Evolutionary conservation across 2,797 vertebrate genomes (phyloP).

Genomic region (Falco novaeseelandiae): DNA sequence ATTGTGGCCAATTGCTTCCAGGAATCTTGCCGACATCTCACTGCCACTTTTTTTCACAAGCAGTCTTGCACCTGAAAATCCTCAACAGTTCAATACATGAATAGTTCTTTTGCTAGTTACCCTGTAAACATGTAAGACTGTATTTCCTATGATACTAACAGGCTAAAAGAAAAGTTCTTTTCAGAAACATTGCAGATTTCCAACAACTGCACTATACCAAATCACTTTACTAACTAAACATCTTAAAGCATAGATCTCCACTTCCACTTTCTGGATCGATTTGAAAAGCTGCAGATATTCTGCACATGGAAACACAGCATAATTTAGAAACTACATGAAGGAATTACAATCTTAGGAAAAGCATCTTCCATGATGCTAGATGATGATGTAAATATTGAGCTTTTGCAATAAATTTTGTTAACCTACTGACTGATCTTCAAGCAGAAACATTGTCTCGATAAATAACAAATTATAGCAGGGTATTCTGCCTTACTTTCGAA

Average conservation of each 20-base stretch:
- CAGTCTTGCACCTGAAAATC: not conserved
- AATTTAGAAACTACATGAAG: not conserved
- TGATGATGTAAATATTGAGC: not conserved
- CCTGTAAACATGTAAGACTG: not conserved
- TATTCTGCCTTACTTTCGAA: not conserved
- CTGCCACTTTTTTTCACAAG: not conserved
- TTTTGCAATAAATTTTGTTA: not conserved
- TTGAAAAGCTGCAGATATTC: not conserved
- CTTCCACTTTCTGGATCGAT: not conserved
- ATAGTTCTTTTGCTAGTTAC: not conserved
- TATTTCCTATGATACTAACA: not conserved
- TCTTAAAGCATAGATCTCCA: not conserved
- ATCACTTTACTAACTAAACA: not conserved
- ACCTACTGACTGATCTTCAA: not conserved
- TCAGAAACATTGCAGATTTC: not conserved
- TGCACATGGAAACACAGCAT: not conserved
- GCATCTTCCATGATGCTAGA: not conserved
- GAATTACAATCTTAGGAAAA: not conserved
- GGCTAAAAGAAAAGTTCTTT: not conserved
- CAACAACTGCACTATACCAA: not conserved
- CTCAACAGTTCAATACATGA: not conserved
- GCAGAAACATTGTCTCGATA: not conserved
- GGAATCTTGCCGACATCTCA: not conserved
- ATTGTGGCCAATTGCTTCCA: not conserved
- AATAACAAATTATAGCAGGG: not conserved